These are phyloP conservation scores for Pristionchus japonicus DNA, from an alignment of 2,888 invertebrate species.

Conservation along the genomic window DNA sequence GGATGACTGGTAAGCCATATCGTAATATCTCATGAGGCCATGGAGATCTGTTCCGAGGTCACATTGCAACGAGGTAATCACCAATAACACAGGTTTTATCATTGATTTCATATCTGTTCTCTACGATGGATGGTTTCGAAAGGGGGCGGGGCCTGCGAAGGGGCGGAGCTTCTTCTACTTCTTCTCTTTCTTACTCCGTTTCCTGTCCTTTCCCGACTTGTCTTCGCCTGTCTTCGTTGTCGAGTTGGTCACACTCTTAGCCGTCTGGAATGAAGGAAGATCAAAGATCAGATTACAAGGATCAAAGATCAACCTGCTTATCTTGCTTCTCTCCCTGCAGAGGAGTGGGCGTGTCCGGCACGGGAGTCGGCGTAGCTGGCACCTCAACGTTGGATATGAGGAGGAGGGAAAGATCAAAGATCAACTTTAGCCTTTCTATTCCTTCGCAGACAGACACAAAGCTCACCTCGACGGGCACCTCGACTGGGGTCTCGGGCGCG, in stretches of 20 bases:
- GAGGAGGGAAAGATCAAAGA: background rate
- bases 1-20: background rate
- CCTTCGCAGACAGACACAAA: background rate
- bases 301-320: background rate
- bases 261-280: background rate
- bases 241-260: background rate
- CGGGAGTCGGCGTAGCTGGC: background rate
- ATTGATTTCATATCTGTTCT: constrained; percentile 3
- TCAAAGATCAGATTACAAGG: background rate
- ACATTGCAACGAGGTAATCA: background rate
- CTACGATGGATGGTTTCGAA: background rate
- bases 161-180: no score
- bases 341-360: background rate
- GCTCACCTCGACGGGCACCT: background rate
- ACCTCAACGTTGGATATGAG: no score
- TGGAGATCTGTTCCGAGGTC: background rate
- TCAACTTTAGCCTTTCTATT: background rate
- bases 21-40: background rate
- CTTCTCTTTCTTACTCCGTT: background rate
- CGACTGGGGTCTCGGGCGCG: background rate
- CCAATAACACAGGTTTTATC: constrained; percentile 16
- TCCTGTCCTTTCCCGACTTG: background rate
- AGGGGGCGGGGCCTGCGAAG: no score
- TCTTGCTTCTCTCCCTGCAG: background rate
- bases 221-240: constrained; percentile 1